Conservation (phyloP, 2,888 invertebrate species). For the Nomada ferruginata region DNA sequence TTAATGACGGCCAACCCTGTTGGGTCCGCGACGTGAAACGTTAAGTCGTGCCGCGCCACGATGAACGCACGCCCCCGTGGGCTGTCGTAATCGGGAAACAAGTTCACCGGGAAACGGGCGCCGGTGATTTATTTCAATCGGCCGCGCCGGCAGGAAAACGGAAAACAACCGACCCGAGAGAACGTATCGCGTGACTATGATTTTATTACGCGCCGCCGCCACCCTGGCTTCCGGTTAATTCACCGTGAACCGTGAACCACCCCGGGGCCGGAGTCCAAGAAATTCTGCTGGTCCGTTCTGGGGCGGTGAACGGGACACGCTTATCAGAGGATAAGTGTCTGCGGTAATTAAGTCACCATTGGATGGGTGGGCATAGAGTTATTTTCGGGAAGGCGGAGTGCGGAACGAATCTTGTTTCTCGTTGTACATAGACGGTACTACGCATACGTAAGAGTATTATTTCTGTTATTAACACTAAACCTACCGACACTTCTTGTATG, state of each 20-base stretch:
- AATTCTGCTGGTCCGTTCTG: not conserved
- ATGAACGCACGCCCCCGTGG: conserved; percentile 34
- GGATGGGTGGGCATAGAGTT: not conserved
- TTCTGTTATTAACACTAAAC: no score
- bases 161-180: conserved; percentile 20
- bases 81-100: conserved; percentile 42
- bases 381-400: no score
- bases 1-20: conserved; percentile 45
- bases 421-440: no score
- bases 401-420: no score
- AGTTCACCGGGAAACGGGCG: conserved; percentile 24
- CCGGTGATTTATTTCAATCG: conserved; percentile 46
- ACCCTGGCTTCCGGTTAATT: conserved; percentile 25
- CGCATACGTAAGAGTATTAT: no score
- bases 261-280: not conserved
- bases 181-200: conserved; percentile 56
- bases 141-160: not conserved
- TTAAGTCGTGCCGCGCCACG: conserved; percentile 28
- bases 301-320: not conserved
- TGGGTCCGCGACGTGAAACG: conserved; percentile 2
- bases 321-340: conserved; percentile 8
- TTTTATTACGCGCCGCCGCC: conserved; percentile 45
- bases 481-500: no score
- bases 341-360: conserved; percentile 2
- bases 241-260: conserved; percentile 20